A percentile compares a stretch with the other conserved stretches of the same genome.
Evolutionary conservation across 2,797 vertebrate genomes (phyloP).

Genomic region (Bryconaethiops microstoma): DNA sequence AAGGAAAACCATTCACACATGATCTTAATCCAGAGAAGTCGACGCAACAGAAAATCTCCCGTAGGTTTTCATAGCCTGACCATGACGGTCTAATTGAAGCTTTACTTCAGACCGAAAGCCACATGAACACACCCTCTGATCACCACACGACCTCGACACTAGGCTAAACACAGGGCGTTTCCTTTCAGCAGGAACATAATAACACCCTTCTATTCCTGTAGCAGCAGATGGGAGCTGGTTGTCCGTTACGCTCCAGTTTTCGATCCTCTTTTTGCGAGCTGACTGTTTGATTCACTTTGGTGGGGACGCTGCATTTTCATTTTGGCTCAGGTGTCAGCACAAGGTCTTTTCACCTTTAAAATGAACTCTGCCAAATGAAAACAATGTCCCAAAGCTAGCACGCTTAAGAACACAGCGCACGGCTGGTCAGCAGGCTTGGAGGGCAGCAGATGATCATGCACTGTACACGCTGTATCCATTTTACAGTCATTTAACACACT

Average conservation of each 20-base stretch:
- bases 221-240: conserved; percentile 80
- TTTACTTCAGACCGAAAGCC: conserved; percentile 72
- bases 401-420: not conserved
- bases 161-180: conserved; percentile 84
- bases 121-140: conserved; percentile 76
- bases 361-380: conserved; percentile 29
- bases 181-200: conserved; percentile 78
- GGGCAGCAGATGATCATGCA: conserved; percentile 16
- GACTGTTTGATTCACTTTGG: conserved; percentile 66
- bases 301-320: conserved; percentile 60
- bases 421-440: not conserved
- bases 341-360: conserved; percentile 64
- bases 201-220: conserved; percentile 83
- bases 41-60: conserved; percentile 1
- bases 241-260: conserved; percentile 73
- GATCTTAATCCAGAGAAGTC: conserved; percentile 19
- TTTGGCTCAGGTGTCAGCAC: conserved; percentile 47
- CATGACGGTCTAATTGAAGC: conserved; percentile 77
- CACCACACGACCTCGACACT: conserved; percentile 78
- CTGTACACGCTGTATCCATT: conserved; percentile 1
- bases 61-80: conserved; percentile 50
- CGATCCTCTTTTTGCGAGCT: conserved; percentile 72
- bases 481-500: conserved; percentile 13
- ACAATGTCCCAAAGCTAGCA: not conserved
- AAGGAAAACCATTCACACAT: not conserved